Evolutionary conservation across 2,797 vertebrate species (phyloP).

Genomic region (Syncerus caffer): DNA sequence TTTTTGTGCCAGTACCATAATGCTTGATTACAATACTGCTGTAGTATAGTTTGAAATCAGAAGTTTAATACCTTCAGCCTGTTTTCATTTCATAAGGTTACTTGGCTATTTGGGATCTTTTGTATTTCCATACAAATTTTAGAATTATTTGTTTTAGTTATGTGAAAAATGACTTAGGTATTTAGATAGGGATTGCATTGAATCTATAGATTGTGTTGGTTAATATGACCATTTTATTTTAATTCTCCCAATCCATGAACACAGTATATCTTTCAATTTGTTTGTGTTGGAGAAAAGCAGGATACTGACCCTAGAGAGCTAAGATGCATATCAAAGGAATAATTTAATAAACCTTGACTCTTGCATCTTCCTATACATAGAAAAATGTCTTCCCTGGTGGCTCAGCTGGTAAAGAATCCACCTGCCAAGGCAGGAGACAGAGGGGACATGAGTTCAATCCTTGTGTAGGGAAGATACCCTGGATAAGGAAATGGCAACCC

Average conservation of each 20-base stretch:
- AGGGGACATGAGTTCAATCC: neutral
- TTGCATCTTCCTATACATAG: neutral
- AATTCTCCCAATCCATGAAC: neutral
- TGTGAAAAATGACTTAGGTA: neutral
- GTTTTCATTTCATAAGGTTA: neutral
- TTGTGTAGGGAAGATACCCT: neutral
- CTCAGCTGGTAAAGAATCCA: neutral
- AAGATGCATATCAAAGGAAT: neutral
- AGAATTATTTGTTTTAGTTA: neutral
- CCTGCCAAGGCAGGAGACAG: neutral
- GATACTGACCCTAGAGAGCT: neutral
- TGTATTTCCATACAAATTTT: neutral
- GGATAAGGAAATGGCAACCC: neutral
- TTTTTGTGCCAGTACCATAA: neutral
- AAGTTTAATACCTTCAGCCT: neutral
- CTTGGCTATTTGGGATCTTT: neutral
- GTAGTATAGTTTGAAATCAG: neutral
- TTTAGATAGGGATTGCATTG: neutral
- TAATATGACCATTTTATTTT: neutral
- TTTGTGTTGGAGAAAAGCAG: neutral
- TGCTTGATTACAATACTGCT: neutral
- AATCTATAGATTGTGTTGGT: neutral
- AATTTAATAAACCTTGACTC: neutral
- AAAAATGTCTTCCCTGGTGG: neutral
- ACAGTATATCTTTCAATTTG: neutral